A percentile compares a stretch with the other conserved stretches of the same genome.
Conservation (phyloP, 2,888 invertebrate species). For the Germaria angustata region DNA sequence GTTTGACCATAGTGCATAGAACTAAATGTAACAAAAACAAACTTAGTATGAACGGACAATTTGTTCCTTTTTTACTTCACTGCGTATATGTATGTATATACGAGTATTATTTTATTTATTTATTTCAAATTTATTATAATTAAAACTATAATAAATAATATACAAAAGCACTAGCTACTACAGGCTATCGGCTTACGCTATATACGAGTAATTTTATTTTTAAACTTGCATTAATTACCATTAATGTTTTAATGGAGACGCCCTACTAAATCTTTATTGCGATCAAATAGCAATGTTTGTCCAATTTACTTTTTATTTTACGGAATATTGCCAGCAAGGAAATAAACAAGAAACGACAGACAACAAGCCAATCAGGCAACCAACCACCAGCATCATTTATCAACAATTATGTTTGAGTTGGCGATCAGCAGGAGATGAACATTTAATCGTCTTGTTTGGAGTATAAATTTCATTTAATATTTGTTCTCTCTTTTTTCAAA, state of each 20-base stretch:
- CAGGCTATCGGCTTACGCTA: no score
- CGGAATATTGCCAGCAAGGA: background rate
- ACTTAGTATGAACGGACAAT: constrained; percentile 41
- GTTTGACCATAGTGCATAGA: constrained; percentile 19
- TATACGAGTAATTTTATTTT: no score
- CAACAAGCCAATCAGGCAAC: background rate
- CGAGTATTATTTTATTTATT: no score
- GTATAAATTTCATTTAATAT: constrained; percentile 54
- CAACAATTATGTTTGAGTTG: constrained; percentile 59
- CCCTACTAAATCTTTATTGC: constrained; percentile 52
- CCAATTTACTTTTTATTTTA: background rate
- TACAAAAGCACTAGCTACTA: no score
- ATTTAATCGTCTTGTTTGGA: constrained; percentile 26
- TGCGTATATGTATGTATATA: no score
- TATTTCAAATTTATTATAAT: no score
- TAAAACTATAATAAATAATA: no score
- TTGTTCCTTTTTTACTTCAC: constrained; percentile 28
- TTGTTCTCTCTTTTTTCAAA: constrained; percentile 24
- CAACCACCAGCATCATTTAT: constrained; percentile 47
- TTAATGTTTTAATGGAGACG: constrained; percentile 58
- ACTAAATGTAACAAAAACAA: constrained; percentile 11
- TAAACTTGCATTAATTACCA: constrained; percentile 59
- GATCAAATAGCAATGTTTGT: constrained; percentile 22
- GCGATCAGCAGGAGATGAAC: constrained; percentile 58
- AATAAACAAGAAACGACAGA: background rate